Base-by-base conservation (phyloP, 2,797 vertebrate species). In the Spatula clypeata region DNA sequence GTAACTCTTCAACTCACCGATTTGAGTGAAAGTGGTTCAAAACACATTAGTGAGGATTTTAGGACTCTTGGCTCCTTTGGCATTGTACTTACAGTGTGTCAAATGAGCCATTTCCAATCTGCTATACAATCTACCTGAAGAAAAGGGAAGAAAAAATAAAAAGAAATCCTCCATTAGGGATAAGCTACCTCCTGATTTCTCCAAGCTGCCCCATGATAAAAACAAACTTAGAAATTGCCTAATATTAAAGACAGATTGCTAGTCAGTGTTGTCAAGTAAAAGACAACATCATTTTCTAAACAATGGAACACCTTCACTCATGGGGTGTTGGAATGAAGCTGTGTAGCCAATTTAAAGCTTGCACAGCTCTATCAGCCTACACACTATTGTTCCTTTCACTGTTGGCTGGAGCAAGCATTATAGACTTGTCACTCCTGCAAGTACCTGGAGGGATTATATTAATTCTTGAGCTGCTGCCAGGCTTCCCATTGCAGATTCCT, bases 311-410 rank as follows among this genome's bases (percentile, higher is more conserved):
- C 12, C 20, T 7, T 55, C 38, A 40, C 23, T 26, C 47, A 4
- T 4, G 20, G 64, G 60, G 4, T 57, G 49, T 67, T 60, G 47
- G 58, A 85, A 82, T n/a, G 77, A 70, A 86, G 73, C 71, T 82
- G 47, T 64, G 86, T 40, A 69, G 45, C 31, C 67, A 80, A 54
- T 91, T 91, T 69, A 80, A 81, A 82, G 79, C 81, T 92, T 58
- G 55, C 44, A 89, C 80, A 92, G 77, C 31, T 86, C 86, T 81
- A 79, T 75, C 90, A 94, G 42, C 36, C 69, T 45, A 8, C 66
- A 73, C 14, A 2, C 51, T 67, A 17, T 74, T 71, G 65, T 76
- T 84, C 74, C 29, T 95, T 73, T 62, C 55, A 29, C 16, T 2
- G 5, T 62, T 49, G 86, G 42, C 83, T 75, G 1, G 31, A 82